phyloP scores from a whole-genome alignment of 2,797 vertebrate species.

The Hirundo rustica region DNA sequence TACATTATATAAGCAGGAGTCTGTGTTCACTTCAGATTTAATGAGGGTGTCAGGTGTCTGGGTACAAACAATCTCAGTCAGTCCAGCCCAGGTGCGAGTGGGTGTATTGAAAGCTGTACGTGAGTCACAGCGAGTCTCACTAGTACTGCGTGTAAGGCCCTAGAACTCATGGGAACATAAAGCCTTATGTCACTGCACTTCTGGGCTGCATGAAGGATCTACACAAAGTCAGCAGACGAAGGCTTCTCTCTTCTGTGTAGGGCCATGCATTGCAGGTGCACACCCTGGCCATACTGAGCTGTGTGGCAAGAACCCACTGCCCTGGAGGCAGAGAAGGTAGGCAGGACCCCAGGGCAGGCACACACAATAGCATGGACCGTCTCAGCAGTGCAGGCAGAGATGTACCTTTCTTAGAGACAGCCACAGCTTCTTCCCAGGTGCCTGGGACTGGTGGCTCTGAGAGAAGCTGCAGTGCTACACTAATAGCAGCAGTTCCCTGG shows the following conservation, averaged over 20 bases:
- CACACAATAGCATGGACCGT: fast-evolving
- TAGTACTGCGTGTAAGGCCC: neutral
- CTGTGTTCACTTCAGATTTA: neutral
- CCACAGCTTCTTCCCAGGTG: neutral
- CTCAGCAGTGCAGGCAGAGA: neutral
- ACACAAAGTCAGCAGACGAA: neutral
- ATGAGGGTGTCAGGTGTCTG: neutral
- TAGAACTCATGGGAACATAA: neutral
- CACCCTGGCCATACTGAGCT: neutral
- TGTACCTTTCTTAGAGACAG: neutral
- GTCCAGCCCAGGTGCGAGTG: neutral
- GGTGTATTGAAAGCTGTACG: neutral
- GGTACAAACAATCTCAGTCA: neutral
- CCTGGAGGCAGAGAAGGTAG: neutral
- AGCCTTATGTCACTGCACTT: neutral
- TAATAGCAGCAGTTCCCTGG: neutral
- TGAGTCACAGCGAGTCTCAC: neutral
- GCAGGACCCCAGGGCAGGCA: neutral
- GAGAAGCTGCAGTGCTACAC: neutral
- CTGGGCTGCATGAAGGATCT: neutral
- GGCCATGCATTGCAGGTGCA: neutral
- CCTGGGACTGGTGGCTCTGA: neutral
- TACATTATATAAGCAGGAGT: neutral
- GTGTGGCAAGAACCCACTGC: neutral
- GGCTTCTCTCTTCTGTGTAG: neutral